Evolutionary conservation across 1,140 invertebrate genomes (phyloP).

Genomic region (honey bee (Apis mellifera)): Amel_HAv3.1 CM009943.2:4714001-4714500

Average conservation of each 20-base stretch:
- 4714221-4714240: background rate
- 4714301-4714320: background rate
- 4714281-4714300: background rate
- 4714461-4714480: background rate
- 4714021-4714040: background rate
- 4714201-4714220: background rate
- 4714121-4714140: background rate
- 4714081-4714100: too few relatives aligned
- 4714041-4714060: too few relatives aligned
- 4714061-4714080: background rate
- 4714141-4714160: constrained; percentile 11
- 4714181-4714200: background rate
- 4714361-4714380: too few relatives aligned
- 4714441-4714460: background rate
- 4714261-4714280: too few relatives aligned
- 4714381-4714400: background rate
- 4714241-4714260: background rate
- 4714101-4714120: background rate
- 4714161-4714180: background rate
- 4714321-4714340: constrained; percentile 15
- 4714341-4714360: background rate
- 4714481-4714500: too few relatives aligned
- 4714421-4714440: background rate
- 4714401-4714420: constrained; percentile 7
- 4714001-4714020: background rate